Evolutionary conservation across 1,140 invertebrate genomes (phyloP), one percentile per base, ranked within the genome.

Genomic region (Sipha flava): DNA sequence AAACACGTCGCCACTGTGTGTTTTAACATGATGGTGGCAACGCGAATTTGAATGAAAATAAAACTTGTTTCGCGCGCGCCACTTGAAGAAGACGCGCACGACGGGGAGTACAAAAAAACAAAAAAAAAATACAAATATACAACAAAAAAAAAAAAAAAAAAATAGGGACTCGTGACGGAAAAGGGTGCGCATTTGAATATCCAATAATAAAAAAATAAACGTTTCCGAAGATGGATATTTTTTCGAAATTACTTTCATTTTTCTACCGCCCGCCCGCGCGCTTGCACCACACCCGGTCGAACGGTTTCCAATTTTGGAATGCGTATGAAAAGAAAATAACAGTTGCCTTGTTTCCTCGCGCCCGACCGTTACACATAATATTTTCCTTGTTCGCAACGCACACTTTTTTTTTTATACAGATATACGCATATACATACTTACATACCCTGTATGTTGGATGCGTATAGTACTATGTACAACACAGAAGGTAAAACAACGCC

Each of bases 171-270:
- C 57, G 31, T 21, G 40, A 43, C 21, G 66, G 26, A n/a, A 29
- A 70, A 57, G 40, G 18, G 49, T 29, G 49, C 40, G 73, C 49
- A 77, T 77, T 77, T 77, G 73, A 77, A 77, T 77, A 77, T 77
- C 73, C 52, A 77, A 77, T 77, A 77, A 77, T 59, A 77, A 77
- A 75, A 68, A 77, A 59, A 77, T 77, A 77, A 77, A 77, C 52
- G 73, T 77, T 77, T 77, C 73, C 52, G 49, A 57, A 77, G 73
- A 77, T 77, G 73, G 34, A 77, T 77, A 77, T 57, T 77, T 59
- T 77, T 77, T 77, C 34, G 34, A 57, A 77, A 77, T 77, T 77
- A 77, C 73, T 77, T 77, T 77, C 73, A 26, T 77, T 43, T 77
- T 75, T 73, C 21, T 14, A 12, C 26, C 52, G 31, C 16, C 7